phyloP scores from a whole-genome alignment of 2,888 invertebrate species.

The Sinotaia quadrata region DNA sequence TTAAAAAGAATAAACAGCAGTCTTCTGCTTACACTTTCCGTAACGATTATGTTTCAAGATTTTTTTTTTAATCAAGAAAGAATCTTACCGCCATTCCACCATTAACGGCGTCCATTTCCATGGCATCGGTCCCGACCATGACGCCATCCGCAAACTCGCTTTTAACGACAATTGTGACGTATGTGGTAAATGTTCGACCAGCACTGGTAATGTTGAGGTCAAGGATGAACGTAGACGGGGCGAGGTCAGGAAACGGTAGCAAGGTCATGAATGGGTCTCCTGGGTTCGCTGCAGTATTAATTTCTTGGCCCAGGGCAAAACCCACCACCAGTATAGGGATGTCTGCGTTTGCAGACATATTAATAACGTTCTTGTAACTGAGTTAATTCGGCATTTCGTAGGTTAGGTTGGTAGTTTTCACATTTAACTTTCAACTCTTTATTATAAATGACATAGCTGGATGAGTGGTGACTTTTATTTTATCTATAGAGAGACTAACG shows the following conservation, averaged over 20 bases:
- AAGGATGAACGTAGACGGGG: slow-evolving; percentile 16
- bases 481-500: too few species aligned
- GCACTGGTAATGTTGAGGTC: slow-evolving; percentile 7
- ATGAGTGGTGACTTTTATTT: too few species aligned
- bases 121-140: background rate
- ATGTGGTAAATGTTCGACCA: background rate
- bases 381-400: too few species aligned
- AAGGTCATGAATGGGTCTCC: slow-evolving; percentile 25
- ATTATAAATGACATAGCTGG: too few species aligned
- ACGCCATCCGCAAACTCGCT: background rate
- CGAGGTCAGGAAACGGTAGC: slow-evolving; percentile 13
- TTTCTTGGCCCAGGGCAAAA: background rate
- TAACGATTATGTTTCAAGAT: too few species aligned
- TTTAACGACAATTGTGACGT: slow-evolving; percentile 14
- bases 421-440: too few species aligned
- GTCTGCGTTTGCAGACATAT: slow-evolving; percentile 10
- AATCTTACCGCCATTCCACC: slow-evolving; percentile 2
- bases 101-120: background rate
- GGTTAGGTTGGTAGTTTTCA: too few species aligned
- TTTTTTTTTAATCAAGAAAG: too few species aligned
- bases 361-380: too few species aligned
- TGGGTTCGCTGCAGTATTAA: background rate
- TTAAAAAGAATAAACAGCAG: too few species aligned
- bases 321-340: slow-evolving; percentile 14
- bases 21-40: too few species aligned